A percentile compares a stretch with the other conserved stretches of the same genome.
These are phyloP conservation scores for Drosophila setifemur DNA, from an alignment of 1,140 invertebrate species.

Conservation along the genomic window DNA sequence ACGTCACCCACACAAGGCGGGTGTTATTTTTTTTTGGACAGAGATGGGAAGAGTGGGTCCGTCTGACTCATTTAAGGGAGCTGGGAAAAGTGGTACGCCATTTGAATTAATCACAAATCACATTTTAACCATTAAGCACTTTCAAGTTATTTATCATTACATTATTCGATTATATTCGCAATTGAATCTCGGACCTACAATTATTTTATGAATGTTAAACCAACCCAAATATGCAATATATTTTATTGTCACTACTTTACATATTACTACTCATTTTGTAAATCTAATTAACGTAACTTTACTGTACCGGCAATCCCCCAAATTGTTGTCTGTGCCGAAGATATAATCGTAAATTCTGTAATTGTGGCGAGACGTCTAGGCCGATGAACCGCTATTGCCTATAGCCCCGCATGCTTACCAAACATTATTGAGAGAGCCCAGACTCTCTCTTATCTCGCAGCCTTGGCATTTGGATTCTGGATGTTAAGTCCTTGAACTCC, in stretches of 20 bases:
- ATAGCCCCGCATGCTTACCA: neutral
- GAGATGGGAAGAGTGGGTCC: neutral
- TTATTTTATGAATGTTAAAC: no score
- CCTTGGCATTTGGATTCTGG: neutral
- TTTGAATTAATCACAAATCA: no score
- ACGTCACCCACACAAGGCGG: neutral
- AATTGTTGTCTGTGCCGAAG: constrained; percentile 29
- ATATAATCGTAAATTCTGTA: constrained; percentile 36
- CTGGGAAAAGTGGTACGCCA: neutral
- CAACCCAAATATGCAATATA: no score
- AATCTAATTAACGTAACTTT: neutral
- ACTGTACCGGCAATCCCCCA: constrained; percentile 8
- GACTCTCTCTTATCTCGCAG: neutral
- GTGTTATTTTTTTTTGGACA: neutral
- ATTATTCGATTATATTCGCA: no score
- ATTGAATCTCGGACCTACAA: no score
- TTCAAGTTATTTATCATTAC: no score
- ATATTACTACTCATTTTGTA: no score
- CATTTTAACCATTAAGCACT: no score
- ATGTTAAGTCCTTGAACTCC: neutral
- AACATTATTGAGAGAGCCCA: neutral
- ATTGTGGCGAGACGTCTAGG: constrained; percentile 38
- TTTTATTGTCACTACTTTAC: no score
- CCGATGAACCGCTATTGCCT: constrained; percentile 49
- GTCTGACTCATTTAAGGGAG: constrained; percentile 20